Conservation (phyloP, 2,113 vertebrate species). For the Cryptoleucopteryx plumbea region DNA sequence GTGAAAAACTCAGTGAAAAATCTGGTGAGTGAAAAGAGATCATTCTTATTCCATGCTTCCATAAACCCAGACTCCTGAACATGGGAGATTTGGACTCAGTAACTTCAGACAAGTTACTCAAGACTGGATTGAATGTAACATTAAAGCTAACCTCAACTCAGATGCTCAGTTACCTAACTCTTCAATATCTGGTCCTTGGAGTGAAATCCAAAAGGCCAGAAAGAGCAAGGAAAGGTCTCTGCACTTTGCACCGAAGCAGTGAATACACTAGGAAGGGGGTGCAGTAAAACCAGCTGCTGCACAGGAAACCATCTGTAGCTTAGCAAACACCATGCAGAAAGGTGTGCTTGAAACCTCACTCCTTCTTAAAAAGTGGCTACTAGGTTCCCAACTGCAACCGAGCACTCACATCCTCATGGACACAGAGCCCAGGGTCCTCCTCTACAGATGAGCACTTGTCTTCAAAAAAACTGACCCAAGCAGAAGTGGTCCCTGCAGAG, state of each 20-base stretch:
- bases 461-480: not conserved
- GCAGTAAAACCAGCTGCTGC: not conserved
- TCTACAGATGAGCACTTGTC: not conserved
- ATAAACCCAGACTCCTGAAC: not conserved
- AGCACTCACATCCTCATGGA: not conserved
- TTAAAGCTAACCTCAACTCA: not conserved
- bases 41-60: not conserved
- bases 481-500: rapidly evolving
- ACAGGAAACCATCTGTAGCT: not conserved
- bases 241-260: rapidly evolving
- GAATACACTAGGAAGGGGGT: not conserved
- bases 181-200: not conserved
- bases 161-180: rapidly evolving
- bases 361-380: not conserved
- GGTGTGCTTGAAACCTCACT: not conserved
- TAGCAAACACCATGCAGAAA: not conserved
- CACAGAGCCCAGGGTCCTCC: rapidly evolving
- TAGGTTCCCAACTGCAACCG: rapidly evolving
- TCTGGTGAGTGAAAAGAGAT: not conserved
- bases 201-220: not conserved
- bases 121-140: not conserved
- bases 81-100: not conserved
- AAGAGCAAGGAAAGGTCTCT: not conserved
- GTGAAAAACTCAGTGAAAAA: not conserved
- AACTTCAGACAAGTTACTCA: not conserved